These are phyloP conservation scores for Danio choprae DNA, from an alignment of 2,797 vertebrate genomes.

Conservation along the genomic window DNA sequence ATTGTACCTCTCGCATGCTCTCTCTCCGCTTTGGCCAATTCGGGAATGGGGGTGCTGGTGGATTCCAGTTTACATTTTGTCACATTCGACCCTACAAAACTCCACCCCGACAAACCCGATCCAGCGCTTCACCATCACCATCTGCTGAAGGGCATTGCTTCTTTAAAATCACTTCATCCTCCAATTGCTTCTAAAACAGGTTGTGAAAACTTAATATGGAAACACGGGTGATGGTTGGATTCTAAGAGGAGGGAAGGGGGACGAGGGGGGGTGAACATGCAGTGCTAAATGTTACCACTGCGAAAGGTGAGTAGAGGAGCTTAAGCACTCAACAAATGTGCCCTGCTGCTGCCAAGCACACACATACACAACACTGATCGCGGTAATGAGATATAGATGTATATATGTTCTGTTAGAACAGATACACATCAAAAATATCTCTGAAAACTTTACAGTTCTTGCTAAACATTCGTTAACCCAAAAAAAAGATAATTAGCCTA, in stretches of 20 bases:
- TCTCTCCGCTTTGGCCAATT: slow-evolving; percentile 80
- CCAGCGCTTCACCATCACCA: slow-evolving; percentile 63
- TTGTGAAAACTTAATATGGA: slow-evolving; percentile 74
- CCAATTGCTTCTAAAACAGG: slow-evolving; percentile 71
- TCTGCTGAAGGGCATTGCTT: slow-evolving; percentile 83
- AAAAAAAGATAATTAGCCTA: too few relatives aligned
- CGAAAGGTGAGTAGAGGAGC: slow-evolving; percentile 80
- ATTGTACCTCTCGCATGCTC: slow-evolving; percentile 84
- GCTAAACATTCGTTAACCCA: too few relatives aligned
- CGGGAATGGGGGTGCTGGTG: slow-evolving; percentile 78
- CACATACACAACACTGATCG: slow-evolving; percentile 37
- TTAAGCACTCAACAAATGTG: slow-evolving; percentile 80
- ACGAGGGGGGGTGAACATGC: slow-evolving; percentile 45
- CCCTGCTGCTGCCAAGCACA: slow-evolving; percentile 37
- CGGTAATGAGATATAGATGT: slow-evolving; percentile 69
- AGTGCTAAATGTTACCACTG: slow-evolving; percentile 83
- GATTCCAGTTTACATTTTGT: slow-evolving; percentile 90
- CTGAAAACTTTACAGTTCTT: slow-evolving; percentile 41
- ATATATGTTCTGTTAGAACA: slow-evolving; percentile 66
- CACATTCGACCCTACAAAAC: slow-evolving; percentile 74
- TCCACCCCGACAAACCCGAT: slow-evolving; percentile 42
- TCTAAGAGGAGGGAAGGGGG: slow-evolving; percentile 37
- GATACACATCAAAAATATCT: slow-evolving; percentile 66
- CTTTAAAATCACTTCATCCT: slow-evolving; percentile 79
- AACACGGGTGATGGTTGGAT: slow-evolving; percentile 61